Base-by-base conservation (phyloP, 2,797 vertebrate species). In the Heterohyrax brucei region DNA sequence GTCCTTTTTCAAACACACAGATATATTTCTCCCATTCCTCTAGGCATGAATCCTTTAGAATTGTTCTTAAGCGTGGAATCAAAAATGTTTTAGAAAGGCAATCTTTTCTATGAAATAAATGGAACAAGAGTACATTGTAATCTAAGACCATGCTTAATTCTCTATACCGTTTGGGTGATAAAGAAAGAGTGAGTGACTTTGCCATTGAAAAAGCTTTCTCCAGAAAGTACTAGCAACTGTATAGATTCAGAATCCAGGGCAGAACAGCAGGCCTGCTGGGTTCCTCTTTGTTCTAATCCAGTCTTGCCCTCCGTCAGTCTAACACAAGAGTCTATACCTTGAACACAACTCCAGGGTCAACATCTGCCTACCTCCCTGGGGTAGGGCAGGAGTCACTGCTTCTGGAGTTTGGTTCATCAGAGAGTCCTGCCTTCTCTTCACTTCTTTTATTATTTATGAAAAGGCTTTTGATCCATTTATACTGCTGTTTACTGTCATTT, bases 381-480 rank as follows among this genome's bases (percentile, higher is more conserved):
- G 77, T 16, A 9, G 62, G 12, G 10, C 30, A 1, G 3, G 50
- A 79, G 73, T 88, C 80, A 39, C 77, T 81, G 8, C 48, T 83
- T 73, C 85, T 89, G 79, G 88, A 94, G 59, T 26, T 79, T 85
- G 86, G 86, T 92, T 95, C n/a, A 13, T 33, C 7, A 59, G 28
- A 59, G 72, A 85, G 44, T 4, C 1, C 73, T 73, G 50, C 61
- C 82, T 79, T 94, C 76, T 39, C 28, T 28, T 62, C 82, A 81
- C 26, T 68, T 68, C 56, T 94, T 96, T 95, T 68, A 44, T 91
- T 89, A 46, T n/a, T 33, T 84, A 78, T 75, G 62, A 79, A 93
- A 95, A 96, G 68, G 72, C 92, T 87, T 95, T 97, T 85, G 91
- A 95, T 89, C 44, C 59, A 9, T 0, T 1, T 28, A 5, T 33